Percentiles rank a stretch among this genome's conserved stretches.
phyloP scores from a whole-genome alignment of 1,140 invertebrate species.

The Drosophila grimshawi region DNA sequence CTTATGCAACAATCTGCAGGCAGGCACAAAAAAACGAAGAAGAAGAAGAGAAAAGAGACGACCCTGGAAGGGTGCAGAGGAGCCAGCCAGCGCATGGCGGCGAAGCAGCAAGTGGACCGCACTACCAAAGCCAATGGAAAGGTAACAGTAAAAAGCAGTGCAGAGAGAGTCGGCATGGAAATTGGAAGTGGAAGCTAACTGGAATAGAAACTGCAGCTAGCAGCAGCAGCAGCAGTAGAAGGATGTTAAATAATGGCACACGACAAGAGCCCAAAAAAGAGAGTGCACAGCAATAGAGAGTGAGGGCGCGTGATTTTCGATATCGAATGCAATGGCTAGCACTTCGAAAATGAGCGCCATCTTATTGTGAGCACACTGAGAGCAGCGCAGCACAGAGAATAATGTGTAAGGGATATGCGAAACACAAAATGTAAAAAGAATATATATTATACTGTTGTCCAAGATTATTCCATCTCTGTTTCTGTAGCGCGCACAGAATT shows the following conservation, averaged over 20 bases:
- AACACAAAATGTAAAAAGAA: conserved; percentile 51
- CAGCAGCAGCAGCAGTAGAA: conserved; percentile 28
- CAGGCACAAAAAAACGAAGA: conserved; percentile 31
- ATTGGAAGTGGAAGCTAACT: conserved; percentile 44
- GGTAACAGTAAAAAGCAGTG: conserved; percentile 14
- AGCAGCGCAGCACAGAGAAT: conserved; percentile 36
- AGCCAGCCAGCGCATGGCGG: conserved; percentile 41
- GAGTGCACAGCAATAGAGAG: neutral
- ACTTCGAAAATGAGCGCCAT: conserved; percentile 38
- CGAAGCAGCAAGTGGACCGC: conserved; percentile 77
- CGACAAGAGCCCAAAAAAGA: conserved; percentile 10
- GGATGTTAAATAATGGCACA: conserved; percentile 68
- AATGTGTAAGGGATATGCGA: conserved; percentile 37
- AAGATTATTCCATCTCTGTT: conserved; percentile 49
- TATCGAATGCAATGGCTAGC: conserved; percentile 43
- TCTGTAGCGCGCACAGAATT: conserved; percentile 55
- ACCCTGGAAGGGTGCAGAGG: conserved; percentile 59
- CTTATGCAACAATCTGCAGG: conserved; percentile 78
- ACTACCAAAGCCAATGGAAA: conserved; percentile 60
- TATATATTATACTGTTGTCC: conserved; percentile 41
- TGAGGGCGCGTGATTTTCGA: conserved; percentile 44
- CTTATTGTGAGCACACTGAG: conserved; percentile 15
- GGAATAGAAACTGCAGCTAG: conserved; percentile 66
- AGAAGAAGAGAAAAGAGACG: conserved; percentile 33
- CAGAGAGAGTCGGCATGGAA: conserved; percentile 29